A percentile compares a stretch with the other conserved stretches of the same genome.
Evolutionary conservation across 2,113 vertebrate species (phyloP).

Genomic region (Ophiodon elongatus): DNA sequence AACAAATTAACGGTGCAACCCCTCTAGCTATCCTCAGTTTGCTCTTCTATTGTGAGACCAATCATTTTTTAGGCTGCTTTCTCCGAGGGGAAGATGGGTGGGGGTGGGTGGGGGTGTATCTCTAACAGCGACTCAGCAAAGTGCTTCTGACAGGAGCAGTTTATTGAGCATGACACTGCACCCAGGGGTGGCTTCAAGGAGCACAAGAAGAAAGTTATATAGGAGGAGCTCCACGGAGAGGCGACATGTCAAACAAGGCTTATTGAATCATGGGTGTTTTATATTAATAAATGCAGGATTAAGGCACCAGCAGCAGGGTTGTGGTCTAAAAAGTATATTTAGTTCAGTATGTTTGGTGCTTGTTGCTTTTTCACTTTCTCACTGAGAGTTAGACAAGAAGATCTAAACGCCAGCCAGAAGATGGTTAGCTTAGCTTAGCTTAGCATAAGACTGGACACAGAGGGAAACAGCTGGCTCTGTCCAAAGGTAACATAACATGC

Average conservation of each 20-base stretch:
- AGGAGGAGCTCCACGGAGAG: background rate
- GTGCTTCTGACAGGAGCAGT: conserved; percentile 64
- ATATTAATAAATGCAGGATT: background rate
- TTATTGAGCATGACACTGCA: conserved; percentile 67
- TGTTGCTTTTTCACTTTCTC: background rate
- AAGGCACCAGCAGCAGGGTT: background rate
- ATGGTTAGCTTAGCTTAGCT: background rate
- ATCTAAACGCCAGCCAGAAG: too few species aligned
- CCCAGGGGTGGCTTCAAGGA: conserved; percentile 30
- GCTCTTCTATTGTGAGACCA: conserved; percentile 43
- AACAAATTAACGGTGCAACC: conserved; percentile 47
- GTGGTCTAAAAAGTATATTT: background rate
- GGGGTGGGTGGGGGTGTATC: conserved; percentile 23
- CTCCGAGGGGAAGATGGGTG: background rate
- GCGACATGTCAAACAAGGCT: conserved; percentile 1
- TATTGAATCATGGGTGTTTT: background rate
- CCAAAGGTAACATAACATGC: too few species aligned
- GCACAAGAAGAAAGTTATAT: conserved; percentile 22
- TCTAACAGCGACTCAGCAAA: conserved; percentile 49
- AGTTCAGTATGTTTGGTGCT: too few species aligned
- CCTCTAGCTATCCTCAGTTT: conserved; percentile 36
- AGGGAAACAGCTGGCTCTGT: too few species aligned
- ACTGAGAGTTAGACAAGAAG: too few species aligned
- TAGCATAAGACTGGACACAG: background rate
- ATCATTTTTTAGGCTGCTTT: conserved; percentile 34